phyloP scores from a whole-genome alignment of 2,113 vertebrate species.

The Oceanites oceanicus region DNA sequence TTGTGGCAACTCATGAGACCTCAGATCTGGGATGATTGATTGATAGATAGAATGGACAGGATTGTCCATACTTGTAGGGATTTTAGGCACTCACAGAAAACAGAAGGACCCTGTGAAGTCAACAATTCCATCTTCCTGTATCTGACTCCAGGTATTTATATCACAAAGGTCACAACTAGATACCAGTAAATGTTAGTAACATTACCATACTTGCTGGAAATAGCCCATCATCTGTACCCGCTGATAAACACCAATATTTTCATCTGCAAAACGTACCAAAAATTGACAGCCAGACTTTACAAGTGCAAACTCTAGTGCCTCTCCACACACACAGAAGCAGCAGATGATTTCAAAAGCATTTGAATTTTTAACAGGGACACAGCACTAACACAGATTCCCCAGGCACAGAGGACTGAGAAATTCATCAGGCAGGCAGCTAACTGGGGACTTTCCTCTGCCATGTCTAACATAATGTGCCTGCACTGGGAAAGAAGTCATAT shows the following conservation, averaged over 20 bases:
- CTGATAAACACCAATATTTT: neutral
- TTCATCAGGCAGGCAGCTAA: neutral
- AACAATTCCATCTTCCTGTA: neutral
- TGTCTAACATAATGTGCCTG: neutral
- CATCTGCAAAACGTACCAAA: neutral
- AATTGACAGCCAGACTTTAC: neutral
- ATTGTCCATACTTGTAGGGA: neutral
- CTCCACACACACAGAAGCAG: neutral
- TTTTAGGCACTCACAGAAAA: neutral
- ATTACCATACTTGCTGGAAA: neutral
- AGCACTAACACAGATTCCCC: neutral
- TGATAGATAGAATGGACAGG: neutral
- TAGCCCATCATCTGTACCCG: neutral
- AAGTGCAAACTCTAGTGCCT: neutral
- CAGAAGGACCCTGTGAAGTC: neutral
- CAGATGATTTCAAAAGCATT: neutral
- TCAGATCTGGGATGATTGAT: neutral
- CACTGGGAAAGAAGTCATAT: neutral
- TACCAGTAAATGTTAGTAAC: neutral
- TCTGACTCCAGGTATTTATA: neutral
- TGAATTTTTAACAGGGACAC: constrained; percentile 8
- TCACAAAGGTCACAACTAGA: neutral
- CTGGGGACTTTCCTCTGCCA: neutral
- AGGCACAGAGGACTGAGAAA: neutral
- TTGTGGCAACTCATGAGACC: neutral